Conservation (phyloP, 2,797 vertebrate species). For the Anguilla obscura region DNA sequence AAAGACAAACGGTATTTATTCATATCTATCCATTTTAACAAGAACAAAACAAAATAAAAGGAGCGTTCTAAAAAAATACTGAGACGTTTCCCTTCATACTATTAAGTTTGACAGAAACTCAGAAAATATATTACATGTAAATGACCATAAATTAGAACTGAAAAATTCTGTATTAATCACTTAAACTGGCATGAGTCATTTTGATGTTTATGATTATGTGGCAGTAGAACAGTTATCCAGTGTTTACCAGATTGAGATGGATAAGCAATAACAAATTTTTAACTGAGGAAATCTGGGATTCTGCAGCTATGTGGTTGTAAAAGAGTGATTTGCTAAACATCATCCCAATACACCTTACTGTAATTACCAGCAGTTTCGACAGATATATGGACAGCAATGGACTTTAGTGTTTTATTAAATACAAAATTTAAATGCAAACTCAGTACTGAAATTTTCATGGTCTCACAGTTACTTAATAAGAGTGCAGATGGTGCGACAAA, state of each 20-base stretch:
- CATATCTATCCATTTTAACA: background rate
- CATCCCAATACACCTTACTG: background rate
- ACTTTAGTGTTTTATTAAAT: background rate
- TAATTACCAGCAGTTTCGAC: constrained; percentile 12
- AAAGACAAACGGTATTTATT: background rate
- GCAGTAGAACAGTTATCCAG: constrained; percentile 6
- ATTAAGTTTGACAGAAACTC: background rate
- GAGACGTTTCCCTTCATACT: background rate
- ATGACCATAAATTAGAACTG: background rate
- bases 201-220: background rate
- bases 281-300: background rate
- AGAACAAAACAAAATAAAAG: background rate
- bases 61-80: background rate
- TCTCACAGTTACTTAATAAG: constrained; percentile 16
- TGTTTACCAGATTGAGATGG: background rate
- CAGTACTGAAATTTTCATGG: background rate
- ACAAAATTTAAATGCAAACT: background rate
- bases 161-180: background rate
- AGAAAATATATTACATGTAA: background rate
- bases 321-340: background rate
- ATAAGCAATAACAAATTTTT: background rate
- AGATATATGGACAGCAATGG: background rate
- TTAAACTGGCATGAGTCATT: background rate
- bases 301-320: constrained; percentile 13
- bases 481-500: constrained; percentile 23